Evolutionary conservation across 2,797 vertebrate genomes (phyloP), one percentile per base, ranked within the genome.

Genomic region (Potorous gilbertii): DNA sequence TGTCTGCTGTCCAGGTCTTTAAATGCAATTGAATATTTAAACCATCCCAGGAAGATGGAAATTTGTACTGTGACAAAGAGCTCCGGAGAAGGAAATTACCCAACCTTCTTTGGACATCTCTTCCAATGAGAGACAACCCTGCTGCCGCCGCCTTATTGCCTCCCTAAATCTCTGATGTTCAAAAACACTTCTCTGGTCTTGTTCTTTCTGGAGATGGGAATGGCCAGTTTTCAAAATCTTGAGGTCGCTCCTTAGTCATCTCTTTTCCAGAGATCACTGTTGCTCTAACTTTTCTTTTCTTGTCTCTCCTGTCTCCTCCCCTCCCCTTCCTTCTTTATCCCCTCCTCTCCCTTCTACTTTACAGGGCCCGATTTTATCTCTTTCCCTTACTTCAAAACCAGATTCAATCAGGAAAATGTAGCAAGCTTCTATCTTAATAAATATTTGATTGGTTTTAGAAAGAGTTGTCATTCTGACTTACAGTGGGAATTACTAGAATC

Each of bases 381-480:
- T 54, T n/a, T 46, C 24, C 54, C 59, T 93, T 90, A 90, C 90
- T 54, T 6, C 3, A 50, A 81, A 96, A 90, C 29, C 31, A 56
- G 56, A 94, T 92, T 94, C 90, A 96, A 21, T 92, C 59, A 90
- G 94, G 89, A 96, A 92, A 57, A 9, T 81, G 12, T 27, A 54
- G 90, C 56, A 62, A 55, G 50, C 54, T 92, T 96, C 91, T 62
- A 91, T 93, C 46, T 91, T 95, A 95, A 96, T 96, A 96, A 97
- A 97, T 95, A 91, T 98, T 97, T 97, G 92, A 97, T 97, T 96
- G 96, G 96, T 98, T 98, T 62, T 97, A 97, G 46, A 98, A 97
- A 87, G 97, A 97, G 95, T 94, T 98, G 96, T 98, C 97, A 96
- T 96, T 90, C 56, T 16, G 93, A 93, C 96, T 96, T 94, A 93